Evolutionary conservation across 2,888 invertebrate species (phyloP).

Genomic region (Apamea sordens): DNA sequence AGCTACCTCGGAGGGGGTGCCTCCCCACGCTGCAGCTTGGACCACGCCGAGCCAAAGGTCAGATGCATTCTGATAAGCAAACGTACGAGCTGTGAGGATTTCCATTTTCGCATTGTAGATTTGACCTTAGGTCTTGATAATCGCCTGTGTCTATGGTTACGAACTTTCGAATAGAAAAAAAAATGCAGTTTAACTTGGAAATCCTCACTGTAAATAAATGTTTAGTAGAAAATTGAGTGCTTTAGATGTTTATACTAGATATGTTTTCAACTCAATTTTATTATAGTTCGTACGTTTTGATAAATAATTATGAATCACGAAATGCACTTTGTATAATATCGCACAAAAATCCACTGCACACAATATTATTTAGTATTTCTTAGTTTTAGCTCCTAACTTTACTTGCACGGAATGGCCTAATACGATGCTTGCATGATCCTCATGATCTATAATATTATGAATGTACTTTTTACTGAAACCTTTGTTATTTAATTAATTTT

Average conservation of each 20-base stretch:
- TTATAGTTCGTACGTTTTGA: constrained; percentile 58
- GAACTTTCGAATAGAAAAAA: constrained; percentile 2
- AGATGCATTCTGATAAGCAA: constrained; percentile 74
- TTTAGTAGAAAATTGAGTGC: constrained; percentile 38
- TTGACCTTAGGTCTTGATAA: constrained; percentile 54
- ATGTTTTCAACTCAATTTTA: constrained; percentile 27
- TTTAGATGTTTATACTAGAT: constrained; percentile 34
- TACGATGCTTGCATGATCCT: constrained; percentile 61
- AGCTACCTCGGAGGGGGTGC: constrained; percentile 91
- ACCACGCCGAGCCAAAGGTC: constrained; percentile 89
- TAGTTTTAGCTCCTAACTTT: constrained; percentile 35
- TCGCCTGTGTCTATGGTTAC: constrained; percentile 37
- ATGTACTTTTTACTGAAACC: neutral
- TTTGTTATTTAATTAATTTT: neutral
- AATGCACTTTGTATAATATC: constrained; percentile 54
- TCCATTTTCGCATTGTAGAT: constrained; percentile 61
- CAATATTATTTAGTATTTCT: constrained; percentile 13
- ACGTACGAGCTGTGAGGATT: constrained; percentile 70
- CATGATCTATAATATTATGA: neutral
- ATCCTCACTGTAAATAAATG: constrained; percentile 55
- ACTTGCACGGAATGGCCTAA: constrained; percentile 62
- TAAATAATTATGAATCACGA: constrained; percentile 45
- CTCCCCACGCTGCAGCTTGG: constrained; percentile 89
- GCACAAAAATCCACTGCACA: constrained; percentile 61
- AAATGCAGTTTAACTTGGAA: constrained; percentile 47